Evolutionary conservation across 23 tunicate genomes (phyloP).

Genomic region (Ciona savignyi): DNA sequence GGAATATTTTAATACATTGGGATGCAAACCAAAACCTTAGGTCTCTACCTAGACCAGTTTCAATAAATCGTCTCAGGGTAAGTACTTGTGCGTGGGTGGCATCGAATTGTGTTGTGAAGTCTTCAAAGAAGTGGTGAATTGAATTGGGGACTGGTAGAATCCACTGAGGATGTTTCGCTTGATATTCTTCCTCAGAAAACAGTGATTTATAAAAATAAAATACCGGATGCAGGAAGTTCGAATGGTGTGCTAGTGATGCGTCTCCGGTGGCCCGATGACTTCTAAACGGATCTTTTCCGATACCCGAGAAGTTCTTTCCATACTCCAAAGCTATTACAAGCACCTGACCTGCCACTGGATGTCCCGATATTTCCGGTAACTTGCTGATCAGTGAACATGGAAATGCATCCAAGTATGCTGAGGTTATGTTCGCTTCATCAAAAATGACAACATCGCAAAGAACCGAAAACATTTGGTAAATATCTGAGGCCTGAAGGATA

Average conservation of each 20-base stretch:
- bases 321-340: slow-evolving; percentile 57
- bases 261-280: slow-evolving; percentile 44
- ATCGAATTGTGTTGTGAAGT: slow-evolving; percentile 81
- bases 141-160: slow-evolving; percentile 64
- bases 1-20: not conserved
- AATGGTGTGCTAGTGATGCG: slow-evolving; percentile 44
- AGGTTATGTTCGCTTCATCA: slow-evolving; percentile 42
- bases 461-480: slow-evolving; percentile 84
- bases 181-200: not conserved
- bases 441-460: slow-evolving; percentile 73
- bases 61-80: slow-evolving; percentile 24
- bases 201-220: slow-evolving; percentile 43
- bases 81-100: slow-evolving; percentile 29
- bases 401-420: slow-evolving; percentile 58
- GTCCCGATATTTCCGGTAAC: slow-evolving; percentile 44
- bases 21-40: slow-evolving; percentile 3
- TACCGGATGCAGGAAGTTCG: slow-evolving; percentile 77
- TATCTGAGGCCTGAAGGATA: slow-evolving; percentile 55
- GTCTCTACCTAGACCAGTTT: slow-evolving; percentile 1
- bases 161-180: slow-evolving; percentile 41
- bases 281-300: slow-evolving; percentile 66
- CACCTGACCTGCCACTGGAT: slow-evolving; percentile 32
- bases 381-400: slow-evolving; percentile 58
- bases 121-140: slow-evolving; percentile 79
- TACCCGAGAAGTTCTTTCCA: slow-evolving; percentile 73